Percentiles rank a stretch among this genome's conserved stretches.
These are phyloP conservation scores for Salpingus planirostris DNA, from an alignment of 2,888 invertebrate species.

Conservation along the genomic window DNA sequence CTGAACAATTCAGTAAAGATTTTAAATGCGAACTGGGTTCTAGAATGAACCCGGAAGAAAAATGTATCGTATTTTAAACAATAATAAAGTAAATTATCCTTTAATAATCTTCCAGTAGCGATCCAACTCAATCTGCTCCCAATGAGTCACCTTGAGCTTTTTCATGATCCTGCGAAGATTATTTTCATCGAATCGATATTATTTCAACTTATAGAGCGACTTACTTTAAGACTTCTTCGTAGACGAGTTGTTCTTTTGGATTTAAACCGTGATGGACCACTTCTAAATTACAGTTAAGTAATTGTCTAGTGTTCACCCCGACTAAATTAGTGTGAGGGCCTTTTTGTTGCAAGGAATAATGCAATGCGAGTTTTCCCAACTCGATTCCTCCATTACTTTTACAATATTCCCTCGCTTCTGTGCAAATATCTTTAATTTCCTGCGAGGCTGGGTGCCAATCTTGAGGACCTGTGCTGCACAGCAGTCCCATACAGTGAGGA, in stretches of 20 bases:
- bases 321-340: constrained; percentile 63
- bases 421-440: constrained; percentile 52
- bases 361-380: constrained; percentile 62
- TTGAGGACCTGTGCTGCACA: constrained; percentile 65
- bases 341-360: constrained; percentile 53
- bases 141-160: constrained; percentile 44
- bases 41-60: too few species aligned
- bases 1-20: too few species aligned
- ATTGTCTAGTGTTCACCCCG: constrained; percentile 61
- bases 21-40: too few species aligned
- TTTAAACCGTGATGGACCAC: constrained; percentile 56
- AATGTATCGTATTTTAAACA: too few species aligned
- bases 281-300: constrained; percentile 56
- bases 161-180: constrained; percentile 40
- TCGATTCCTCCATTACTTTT: constrained; percentile 56
- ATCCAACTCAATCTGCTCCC: constrained; percentile 58
- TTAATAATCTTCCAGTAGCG: constrained; percentile 19
- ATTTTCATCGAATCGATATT: constrained; percentile 6
- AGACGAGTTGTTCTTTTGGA: constrained; percentile 58
- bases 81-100: too few species aligned
- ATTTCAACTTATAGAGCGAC: constrained; percentile 28
- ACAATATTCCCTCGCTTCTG: constrained; percentile 56
- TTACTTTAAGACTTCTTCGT: constrained; percentile 45
- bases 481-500: constrained; percentile 71
- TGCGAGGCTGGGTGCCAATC: constrained; percentile 73